Evolutionary conservation across 2,888 invertebrate genomes (phyloP).

Genomic region (Temnothorax ravouxi): DNA sequence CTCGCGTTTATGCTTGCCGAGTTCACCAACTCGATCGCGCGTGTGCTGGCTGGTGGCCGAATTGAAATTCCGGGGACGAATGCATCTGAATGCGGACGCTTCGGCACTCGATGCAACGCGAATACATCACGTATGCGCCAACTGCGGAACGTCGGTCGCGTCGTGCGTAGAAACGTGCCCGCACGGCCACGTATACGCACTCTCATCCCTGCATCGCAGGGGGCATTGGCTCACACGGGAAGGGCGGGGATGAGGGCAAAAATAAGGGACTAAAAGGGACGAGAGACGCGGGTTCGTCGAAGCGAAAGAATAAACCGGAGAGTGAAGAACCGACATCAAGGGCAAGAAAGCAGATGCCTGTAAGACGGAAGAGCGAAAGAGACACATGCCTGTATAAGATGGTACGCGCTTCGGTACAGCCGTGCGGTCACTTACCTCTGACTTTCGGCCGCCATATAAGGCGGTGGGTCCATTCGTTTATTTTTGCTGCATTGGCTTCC

Average conservation of each 20-base stretch:
- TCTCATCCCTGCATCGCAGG: neutral
- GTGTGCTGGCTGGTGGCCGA: neutral
- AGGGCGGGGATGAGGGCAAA: neutral
- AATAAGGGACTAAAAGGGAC: neutral
- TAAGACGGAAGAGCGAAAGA: neutral
- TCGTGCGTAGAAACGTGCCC: conserved; percentile 41
- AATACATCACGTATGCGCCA: conserved; percentile 44
- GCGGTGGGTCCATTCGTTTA: conserved; percentile 12
- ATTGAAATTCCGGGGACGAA: conserved; percentile 41
- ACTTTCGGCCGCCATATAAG: conserved; percentile 50
- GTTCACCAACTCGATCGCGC: neutral
- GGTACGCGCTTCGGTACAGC: conserved; percentile 7
- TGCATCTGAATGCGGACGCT: conserved; percentile 37
- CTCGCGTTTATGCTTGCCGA: conserved; percentile 10
- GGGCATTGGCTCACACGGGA: neutral
- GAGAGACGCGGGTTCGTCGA: conserved; percentile 1
- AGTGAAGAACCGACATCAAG: neutral
- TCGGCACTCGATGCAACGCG: conserved; percentile 28
- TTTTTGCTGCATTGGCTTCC: conserved; percentile 12
- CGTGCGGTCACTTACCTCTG: conserved; percentile 48
- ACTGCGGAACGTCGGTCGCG: conserved; percentile 7
- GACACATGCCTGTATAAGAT: conserved; percentile 1
- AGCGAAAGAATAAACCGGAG: conserved; percentile 17
- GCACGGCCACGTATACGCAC: conserved; percentile 20
- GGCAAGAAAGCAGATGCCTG: conserved; percentile 9